Conservation (phyloP, 1,140 invertebrate species). For the Drosophila bocki region DNA sequence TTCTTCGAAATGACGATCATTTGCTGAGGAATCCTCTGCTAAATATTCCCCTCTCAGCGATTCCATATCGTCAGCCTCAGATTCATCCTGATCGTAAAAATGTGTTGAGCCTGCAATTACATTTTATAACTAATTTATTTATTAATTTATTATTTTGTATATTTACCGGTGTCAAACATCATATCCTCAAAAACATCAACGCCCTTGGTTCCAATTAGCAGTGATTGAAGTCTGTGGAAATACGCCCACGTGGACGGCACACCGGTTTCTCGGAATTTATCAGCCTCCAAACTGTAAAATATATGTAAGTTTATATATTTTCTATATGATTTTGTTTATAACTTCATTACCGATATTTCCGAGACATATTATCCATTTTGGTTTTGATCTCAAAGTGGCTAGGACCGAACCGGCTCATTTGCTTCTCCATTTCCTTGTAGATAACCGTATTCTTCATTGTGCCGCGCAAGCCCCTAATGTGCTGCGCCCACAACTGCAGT, state of each 20-base stretch:
- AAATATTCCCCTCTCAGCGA: constrained; percentile 3
- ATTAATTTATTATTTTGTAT: too few relatives aligned
- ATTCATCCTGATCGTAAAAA: constrained; percentile 3
- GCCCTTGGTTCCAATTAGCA: constrained; percentile 33
- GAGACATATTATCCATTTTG: constrained; percentile 66
- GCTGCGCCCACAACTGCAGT: constrained; percentile 54
- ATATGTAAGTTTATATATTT: neutral
- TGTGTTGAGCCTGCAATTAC: neutral
- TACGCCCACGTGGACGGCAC: constrained; percentile 48
- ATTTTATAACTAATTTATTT: neutral
- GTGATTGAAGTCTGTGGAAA: constrained; percentile 49
- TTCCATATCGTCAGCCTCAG: constrained; percentile 5
- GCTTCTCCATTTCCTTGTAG: constrained; percentile 42
- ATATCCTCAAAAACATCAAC: constrained; percentile 59
- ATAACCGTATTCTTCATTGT: constrained; percentile 34
- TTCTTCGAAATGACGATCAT: neutral
- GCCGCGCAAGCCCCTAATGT: constrained; percentile 37
- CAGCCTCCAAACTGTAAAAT: constrained; percentile 35
- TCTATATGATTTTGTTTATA: too few relatives aligned
- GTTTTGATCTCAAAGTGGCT: constrained; percentile 52
- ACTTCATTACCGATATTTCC: constrained; percentile 49
- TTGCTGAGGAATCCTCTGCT: neutral
- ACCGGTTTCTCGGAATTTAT: constrained; percentile 33
- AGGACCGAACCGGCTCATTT: constrained; percentile 50
- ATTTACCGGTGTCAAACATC: constrained; percentile 35